Evolutionary conservation across 2,113 vertebrate genomes (phyloP), one percentile per base, ranked within the genome.

Genomic region (Apodemus speciosus): DNA sequence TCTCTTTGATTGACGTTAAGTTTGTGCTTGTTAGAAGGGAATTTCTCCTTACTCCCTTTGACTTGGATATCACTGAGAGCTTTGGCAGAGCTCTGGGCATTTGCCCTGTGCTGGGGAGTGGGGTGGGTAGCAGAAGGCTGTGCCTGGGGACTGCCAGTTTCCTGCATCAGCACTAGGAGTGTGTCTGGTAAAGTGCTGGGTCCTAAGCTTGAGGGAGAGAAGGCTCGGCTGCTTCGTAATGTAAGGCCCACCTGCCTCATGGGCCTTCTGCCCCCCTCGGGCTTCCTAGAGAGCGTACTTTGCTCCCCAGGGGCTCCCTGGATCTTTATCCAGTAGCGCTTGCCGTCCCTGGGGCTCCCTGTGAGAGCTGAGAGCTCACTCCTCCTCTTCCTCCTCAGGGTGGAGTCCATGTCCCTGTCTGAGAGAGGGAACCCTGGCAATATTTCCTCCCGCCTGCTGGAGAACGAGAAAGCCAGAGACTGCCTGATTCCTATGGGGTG

Each of bases 381-480:
- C 51, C 68, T 72, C 72, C 56, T 93, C 32, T 88, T 58, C 68
- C n/a, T 72, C n/a, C 86, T 58, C 95, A 99, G 99, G 0, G 98
- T 99, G 92, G 99, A 99, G 98, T 99, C 99, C 71, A 99, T 99
- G 99, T 99, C 99, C 2, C 98, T 98, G 85, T 97, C 97, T 15
- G 96, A 81, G 0, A 90, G 96, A 13, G 96, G 90, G 11, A 97
- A 98, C 25, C 98, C 98, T 0, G 99, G 99, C 13, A 99, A 99
- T 79, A 85, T 99, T 94, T 98, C 99, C 86, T 97, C 98, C 35
- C 98, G 97, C 21, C 95, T 99, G 90, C 92, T 98, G 97, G 99
- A 99, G 35, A 98, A 98, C 6, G 95, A 98, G 75, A 99, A 99
- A 90, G 99, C 99, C 95, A 98, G 98, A 75, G 99, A 99, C 38